phyloP scores from a whole-genome alignment of 1,140 invertebrate species.

The Brachionus rotundiformis region DNA sequence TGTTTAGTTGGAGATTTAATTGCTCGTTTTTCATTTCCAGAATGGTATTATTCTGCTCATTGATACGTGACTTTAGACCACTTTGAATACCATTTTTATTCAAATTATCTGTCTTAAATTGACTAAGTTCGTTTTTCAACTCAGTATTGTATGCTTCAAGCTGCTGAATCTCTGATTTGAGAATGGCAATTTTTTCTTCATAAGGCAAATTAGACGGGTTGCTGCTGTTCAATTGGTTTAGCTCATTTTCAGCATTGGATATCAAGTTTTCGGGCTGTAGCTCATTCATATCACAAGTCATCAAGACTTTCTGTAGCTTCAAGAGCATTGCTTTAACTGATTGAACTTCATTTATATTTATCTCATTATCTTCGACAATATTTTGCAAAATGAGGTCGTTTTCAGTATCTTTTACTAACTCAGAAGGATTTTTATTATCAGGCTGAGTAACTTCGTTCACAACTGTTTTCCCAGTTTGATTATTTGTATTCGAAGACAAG shows the following conservation, averaged over 20 bases:
- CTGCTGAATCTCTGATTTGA: slow-evolving; percentile 34
- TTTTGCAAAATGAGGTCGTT: neutral
- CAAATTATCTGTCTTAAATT: slow-evolving; percentile 20
- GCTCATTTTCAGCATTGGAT: neutral
- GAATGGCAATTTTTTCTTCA: slow-evolving; percentile 44
- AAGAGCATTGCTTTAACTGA: neutral
- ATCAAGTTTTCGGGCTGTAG: neutral
- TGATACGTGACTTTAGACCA: slow-evolving; percentile 31
- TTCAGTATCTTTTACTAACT: neutral
- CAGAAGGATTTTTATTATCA: neutral
- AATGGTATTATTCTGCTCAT: slow-evolving; percentile 41
- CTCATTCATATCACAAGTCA: neutral
- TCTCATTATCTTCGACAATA: neutral
- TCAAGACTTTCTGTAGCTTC: neutral
- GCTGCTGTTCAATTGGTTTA: neutral
- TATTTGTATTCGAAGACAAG: neutral
- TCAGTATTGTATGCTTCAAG: slow-evolving; percentile 9
- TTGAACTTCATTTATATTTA: slow-evolving; percentile 20
- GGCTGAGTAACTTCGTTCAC: neutral
- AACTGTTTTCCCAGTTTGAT: slow-evolving; percentile 21
- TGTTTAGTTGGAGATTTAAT: neutral
- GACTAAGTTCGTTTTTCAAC: slow-evolving; percentile 45
- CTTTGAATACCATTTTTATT: slow-evolving; percentile 41
- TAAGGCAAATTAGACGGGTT: slow-evolving; percentile 12
- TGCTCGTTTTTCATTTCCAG: slow-evolving; percentile 50